Conservation (phyloP, 2,113 vertebrate species). For the Meleagris gallopavo region DNA sequence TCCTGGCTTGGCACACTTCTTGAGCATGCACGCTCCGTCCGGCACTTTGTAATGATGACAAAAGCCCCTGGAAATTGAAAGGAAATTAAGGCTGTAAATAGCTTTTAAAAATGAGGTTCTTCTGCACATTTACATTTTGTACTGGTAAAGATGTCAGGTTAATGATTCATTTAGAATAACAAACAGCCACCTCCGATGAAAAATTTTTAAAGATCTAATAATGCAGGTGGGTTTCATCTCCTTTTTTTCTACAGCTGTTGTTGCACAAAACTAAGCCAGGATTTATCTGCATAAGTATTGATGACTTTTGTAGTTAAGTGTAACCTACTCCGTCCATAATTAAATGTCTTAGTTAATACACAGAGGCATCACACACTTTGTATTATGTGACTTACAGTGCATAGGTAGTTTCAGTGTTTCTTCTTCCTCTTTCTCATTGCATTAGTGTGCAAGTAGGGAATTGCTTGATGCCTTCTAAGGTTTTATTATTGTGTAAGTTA, state of each 20-base stretch:
- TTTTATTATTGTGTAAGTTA: background rate
- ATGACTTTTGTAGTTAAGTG: background rate
- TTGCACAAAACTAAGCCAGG: background rate
- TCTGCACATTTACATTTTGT: constrained; percentile 10
- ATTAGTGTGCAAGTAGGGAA: background rate
- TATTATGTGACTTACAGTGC: background rate
- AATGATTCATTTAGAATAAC: constrained; percentile 21
- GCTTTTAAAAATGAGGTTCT: background rate
- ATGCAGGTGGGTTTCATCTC: background rate
- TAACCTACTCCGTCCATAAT: background rate
- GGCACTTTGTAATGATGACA: background rate
- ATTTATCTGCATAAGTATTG: background rate
- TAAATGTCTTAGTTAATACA: background rate
- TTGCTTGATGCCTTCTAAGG: background rate
- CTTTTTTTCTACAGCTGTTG: background rate
- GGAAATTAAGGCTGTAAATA: constrained; percentile 1
- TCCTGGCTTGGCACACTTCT: background rate
- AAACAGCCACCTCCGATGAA: background rate
- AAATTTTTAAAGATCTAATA: constrained; percentile 11
- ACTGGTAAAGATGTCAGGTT: background rate
- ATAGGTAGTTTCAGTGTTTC: background rate
- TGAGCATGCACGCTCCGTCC: background rate
- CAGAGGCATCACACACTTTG: background rate
- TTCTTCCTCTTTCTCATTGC: background rate
- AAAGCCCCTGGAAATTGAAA: background rate